Evolutionary conservation across 2,797 vertebrate species (phyloP).

Genomic region (Poeciliopsis infans): DNA sequence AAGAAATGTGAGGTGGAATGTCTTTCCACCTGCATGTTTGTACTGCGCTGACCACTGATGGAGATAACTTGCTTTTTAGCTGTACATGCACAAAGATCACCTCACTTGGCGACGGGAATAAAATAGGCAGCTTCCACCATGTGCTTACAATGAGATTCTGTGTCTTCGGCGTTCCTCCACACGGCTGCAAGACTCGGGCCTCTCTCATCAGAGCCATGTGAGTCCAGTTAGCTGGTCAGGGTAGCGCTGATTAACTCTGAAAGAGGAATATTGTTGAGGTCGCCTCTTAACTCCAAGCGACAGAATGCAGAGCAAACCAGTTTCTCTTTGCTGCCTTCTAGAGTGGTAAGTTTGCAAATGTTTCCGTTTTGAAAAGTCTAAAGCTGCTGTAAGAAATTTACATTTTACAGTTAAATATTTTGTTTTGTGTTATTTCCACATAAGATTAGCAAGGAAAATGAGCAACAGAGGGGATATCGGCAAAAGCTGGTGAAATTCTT

Average conservation of each 20-base stretch:
- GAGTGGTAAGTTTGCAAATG: conserved; percentile 18
- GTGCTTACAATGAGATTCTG: conserved; percentile 50
- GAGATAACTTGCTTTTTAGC: not conserved
- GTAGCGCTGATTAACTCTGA: conserved; percentile 73
- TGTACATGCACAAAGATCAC: not conserved
- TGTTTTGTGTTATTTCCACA: conserved; percentile 2
- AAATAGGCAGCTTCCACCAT: conserved; percentile 46
- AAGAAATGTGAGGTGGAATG: not conserved
- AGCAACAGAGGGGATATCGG: not conserved
- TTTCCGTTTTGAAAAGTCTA: not conserved
- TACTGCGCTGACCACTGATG: not conserved
- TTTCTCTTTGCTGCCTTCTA: conserved; percentile 21
- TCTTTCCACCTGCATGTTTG: not conserved
- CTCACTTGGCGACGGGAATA: conserved; percentile 3
- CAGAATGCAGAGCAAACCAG: conserved; percentile 26
- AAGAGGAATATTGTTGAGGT: conserved; percentile 71
- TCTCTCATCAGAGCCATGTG: conserved; percentile 74
- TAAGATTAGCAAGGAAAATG: not conserved
- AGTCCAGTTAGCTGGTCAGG: conserved; percentile 78
- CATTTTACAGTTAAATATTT: conserved; percentile 19
- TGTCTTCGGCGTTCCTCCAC: conserved; percentile 42
- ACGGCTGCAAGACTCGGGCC: conserved; percentile 34
- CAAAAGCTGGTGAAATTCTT: not conserved
- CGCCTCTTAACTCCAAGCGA: conserved; percentile 45
- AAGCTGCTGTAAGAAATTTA: conserved; percentile 7